A percentile compares a stretch with the other conserved stretches of the same genome.
These are phyloP conservation scores for Dipodomys spectabilis DNA, from an alignment of 2,113 vertebrate genomes.

Conservation along the genomic window DNA sequence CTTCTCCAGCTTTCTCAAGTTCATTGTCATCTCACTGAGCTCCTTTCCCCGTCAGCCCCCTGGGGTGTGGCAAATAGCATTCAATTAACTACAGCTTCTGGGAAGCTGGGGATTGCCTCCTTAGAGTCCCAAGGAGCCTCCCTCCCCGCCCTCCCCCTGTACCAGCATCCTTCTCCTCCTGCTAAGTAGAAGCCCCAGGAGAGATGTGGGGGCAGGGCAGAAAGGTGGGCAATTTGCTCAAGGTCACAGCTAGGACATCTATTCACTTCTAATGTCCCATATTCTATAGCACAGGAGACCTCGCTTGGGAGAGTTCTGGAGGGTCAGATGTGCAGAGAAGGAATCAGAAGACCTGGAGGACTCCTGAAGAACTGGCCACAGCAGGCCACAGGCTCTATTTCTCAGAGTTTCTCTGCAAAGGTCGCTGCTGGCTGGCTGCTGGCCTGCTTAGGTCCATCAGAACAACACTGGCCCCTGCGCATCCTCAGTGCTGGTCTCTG, in stretches of 20 bases:
- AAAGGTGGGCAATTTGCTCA: not conserved
- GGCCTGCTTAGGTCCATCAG: too few relatives aligned
- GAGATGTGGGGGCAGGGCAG: not conserved
- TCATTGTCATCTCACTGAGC: not conserved
- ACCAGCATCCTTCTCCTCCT: not conserved
- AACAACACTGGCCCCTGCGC: not conserved
- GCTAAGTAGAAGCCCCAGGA: not conserved
- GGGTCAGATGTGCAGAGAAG: not conserved
- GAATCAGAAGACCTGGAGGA: not conserved
- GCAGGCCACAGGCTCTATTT: not conserved
- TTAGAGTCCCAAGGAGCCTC: too few relatives aligned
- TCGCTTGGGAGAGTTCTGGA: not conserved
- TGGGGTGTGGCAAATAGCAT: not conserved
- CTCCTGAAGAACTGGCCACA: not conserved
- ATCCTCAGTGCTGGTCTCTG: not conserved
- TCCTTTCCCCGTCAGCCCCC: not conserved
- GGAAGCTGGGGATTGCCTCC: not conserved
- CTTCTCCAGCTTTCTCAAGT: not conserved
- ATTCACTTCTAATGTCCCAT: rapidly evolving
- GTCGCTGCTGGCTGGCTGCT: too few relatives aligned
- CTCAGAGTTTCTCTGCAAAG: not conserved
- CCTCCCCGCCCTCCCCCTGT: not conserved
- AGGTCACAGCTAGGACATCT: not conserved
- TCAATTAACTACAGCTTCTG: not conserved
- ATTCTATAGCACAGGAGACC: not conserved